Evolutionary conservation across 2,888 invertebrate species (phyloP).

Genomic region (Caenorhabditis macrosperma): DNA sequence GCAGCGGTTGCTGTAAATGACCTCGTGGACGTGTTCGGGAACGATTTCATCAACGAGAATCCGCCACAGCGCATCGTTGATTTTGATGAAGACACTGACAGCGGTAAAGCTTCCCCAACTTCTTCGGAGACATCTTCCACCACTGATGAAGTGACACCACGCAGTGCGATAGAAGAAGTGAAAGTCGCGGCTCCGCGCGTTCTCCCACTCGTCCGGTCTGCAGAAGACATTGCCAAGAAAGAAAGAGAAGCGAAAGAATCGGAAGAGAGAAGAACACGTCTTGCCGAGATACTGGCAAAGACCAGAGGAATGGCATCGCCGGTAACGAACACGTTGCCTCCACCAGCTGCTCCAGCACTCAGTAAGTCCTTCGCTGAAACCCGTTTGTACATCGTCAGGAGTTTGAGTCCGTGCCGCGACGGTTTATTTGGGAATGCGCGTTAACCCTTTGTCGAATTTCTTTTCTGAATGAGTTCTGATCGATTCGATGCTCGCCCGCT

Average conservation of each 20-base stretch:
- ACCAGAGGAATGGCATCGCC: conserved; percentile 52
- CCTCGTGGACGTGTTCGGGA: conserved; percentile 54
- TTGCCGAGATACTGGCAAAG: conserved; percentile 56
- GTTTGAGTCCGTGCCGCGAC: background rate
- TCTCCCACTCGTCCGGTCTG: conserved; percentile 45
- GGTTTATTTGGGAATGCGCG: conserved; percentile 44
- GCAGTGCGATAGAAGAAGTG: conserved; percentile 32
- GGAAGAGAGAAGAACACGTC: conserved; percentile 41
- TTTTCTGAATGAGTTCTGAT: conserved; percentile 21
- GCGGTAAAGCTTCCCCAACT: conserved; percentile 58
- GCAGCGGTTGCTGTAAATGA: conserved; percentile 11
- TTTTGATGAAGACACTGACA: conserved; percentile 54
- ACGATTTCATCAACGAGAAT: conserved; percentile 51
- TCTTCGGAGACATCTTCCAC: conserved; percentile 49
- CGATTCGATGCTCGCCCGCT: background rate
- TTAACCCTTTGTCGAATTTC: conserved; percentile 45
- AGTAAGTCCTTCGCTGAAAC: conserved; percentile 11
- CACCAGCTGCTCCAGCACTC: conserved; percentile 16
- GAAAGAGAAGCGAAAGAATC: conserved; percentile 38
- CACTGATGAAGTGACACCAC: conserved; percentile 44
- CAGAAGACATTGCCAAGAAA: conserved; percentile 48
- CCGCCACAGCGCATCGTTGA: conserved; percentile 16
- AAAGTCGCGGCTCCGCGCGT: conserved; percentile 22
- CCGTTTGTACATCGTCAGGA: background rate
- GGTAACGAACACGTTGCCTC: conserved; percentile 31